Base-by-base conservation (phyloP, 2,888 invertebrate species). In the Ernsta delagoae region DNA sequence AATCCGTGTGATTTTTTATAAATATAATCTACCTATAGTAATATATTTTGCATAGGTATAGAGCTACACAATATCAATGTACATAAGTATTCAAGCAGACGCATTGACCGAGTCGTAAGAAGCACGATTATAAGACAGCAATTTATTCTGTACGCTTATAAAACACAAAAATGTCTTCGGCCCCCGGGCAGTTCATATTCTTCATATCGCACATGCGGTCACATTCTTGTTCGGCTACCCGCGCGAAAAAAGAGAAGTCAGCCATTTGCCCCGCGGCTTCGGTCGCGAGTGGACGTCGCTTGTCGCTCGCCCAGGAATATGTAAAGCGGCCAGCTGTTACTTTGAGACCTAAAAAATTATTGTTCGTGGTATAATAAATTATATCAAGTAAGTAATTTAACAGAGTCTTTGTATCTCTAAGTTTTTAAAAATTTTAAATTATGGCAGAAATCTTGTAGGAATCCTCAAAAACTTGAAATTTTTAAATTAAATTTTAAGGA, bases 161-260 rank as follows among this genome's bases (percentile, higher is more conserved):
- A 73, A 75, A 69, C 60, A 76, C 75, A n/a, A 77, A 80, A 48
- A 79, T 85, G 83, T 87, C 83, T 83, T 81, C 77, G 75, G 75
- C 81, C 88, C 81, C 70, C 70, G 67, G 86, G 88, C 86, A 74
- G 73, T n/a, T n/a, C n/a, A n/a, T n/a, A n/a, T n/a, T n/a, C n/a
- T 78, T 82, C 87, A 89, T 89, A 88, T 88, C 87, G 87, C 88
- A 87, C 87, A 82, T 76, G 79, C 82, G 87, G 88, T 88, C 87
- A 87, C 88, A 88, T 88, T 88, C 87, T 84, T 83, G 78, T 68
- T 45, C 57, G 63, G 82, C 86, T 88, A 87, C 88, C 87, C 86
- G 81, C 82, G 78, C 73, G 77, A 77, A 77, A 81, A 83, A 81
- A 81, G 79, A 74, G 61, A 76, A 79, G 77, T 74, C 71, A 71